These are phyloP conservation scores for Cydia pomonella DNA, from an alignment of 1,140 invertebrate genomes.

Conservation along the genomic window DNA sequence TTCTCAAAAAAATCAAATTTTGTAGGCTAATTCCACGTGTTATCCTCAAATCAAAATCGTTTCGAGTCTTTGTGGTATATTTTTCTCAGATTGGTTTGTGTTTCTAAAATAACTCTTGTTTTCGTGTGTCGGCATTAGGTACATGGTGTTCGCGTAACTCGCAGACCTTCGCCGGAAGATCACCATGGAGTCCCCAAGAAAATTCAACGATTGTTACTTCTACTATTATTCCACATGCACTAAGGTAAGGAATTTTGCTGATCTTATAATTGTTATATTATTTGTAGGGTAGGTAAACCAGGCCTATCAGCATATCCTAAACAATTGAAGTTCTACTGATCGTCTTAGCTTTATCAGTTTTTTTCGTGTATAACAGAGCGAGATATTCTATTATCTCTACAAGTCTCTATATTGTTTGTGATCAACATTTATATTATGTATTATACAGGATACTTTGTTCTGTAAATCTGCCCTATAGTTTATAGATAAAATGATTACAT, in stretches of 20 bases:
- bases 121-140: constrained; percentile 41
- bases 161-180: constrained; percentile 62
- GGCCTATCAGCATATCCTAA: constrained; percentile 1
- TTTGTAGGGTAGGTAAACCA: constrained; percentile 12
- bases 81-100: constrained; percentile 39
- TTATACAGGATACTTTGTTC: not conserved
- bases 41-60: constrained; percentile 35
- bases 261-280: constrained; percentile 35
- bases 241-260: constrained; percentile 82
- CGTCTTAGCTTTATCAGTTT: not conserved
- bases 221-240: constrained; percentile 91
- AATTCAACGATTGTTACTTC: constrained; percentile 91
- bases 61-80: constrained; percentile 35
- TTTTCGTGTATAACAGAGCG: not conserved
- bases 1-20: constrained; percentile 49
- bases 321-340: constrained; percentile 24
- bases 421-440: not conserved
- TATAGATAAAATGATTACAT: not conserved
- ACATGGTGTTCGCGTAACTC: constrained; percentile 43
- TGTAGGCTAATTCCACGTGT: constrained; percentile 42
- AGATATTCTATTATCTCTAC: not conserved
- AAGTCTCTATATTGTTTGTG: not conserved
- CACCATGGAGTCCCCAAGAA: constrained; percentile 82
- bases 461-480: not conserved
- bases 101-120: constrained; percentile 38